These are phyloP conservation scores for Entomobrya multifasciata DNA, from an alignment of 2,888 invertebrate genomes.

Conservation along the genomic window DNA sequence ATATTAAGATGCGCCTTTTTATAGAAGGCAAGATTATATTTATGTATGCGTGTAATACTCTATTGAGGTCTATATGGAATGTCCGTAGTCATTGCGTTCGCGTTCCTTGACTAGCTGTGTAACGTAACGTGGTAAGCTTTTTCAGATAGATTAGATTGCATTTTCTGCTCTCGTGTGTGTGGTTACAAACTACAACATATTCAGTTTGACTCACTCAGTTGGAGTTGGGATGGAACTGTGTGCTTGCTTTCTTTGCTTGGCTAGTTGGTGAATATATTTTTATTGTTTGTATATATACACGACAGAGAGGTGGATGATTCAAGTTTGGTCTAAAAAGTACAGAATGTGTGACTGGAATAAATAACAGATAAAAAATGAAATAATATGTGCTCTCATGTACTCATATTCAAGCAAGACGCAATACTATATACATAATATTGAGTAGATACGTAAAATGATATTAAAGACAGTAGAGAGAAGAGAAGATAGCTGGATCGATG, in stretches of 20 bases:
- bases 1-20: too few species aligned
- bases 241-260: slow-evolving; percentile 41
- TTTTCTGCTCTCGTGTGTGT: slow-evolving; percentile 35
- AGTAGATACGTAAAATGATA: too few species aligned
- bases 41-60: too few species aligned
- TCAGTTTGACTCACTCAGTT: background rate
- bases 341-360: slow-evolving; percentile 67
- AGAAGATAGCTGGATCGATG: slow-evolving; percentile 38
- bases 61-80: slow-evolving; percentile 19
- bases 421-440: background rate
- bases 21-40: too few species aligned
- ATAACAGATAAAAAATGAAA: slow-evolving; percentile 60
- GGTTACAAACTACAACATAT: too few species aligned
- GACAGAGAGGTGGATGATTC: background rate
- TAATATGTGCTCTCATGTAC: slow-evolving; percentile 7
- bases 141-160: slow-evolving; percentile 59
- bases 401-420: background rate
- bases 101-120: slow-evolving; percentile 51
- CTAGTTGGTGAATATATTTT: slow-evolving; percentile 8
- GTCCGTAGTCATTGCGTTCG: slow-evolving; percentile 35
- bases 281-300: slow-evolving; percentile 6
- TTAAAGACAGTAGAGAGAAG: background rate
- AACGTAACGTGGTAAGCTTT: slow-evolving; percentile 58
- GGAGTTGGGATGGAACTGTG: slow-evolving; percentile 14
- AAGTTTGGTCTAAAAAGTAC: slow-evolving; percentile 56